Evolutionary conservation across 2,797 vertebrate species (phyloP).

Genomic region (Tokudaia muenninki): DNA sequence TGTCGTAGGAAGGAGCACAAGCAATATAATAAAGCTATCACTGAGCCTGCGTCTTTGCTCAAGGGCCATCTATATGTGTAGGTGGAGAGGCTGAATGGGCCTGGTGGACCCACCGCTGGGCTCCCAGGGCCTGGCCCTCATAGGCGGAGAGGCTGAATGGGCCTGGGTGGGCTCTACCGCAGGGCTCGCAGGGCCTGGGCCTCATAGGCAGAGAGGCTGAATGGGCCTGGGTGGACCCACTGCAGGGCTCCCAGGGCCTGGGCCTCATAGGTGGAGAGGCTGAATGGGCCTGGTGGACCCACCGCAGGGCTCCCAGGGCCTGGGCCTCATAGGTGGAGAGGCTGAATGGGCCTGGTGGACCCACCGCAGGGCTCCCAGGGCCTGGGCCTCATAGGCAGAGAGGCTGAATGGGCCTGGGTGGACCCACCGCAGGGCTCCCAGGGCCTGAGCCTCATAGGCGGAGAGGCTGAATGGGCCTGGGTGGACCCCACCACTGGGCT

Average conservation of each 20-base stretch:
- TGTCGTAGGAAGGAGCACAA: not conserved
- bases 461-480: no score
- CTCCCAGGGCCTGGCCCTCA: not conserved
- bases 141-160: not conserved
- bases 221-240: not conserved
- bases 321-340: not conserved
- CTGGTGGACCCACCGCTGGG: not conserved
- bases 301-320: not conserved
- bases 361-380: not conserved
- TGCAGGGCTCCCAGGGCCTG: not conserved
- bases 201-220: not conserved
- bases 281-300: not conserved
- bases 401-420: no score
- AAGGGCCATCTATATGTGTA: not conserved
- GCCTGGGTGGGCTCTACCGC: not conserved
- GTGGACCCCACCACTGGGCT: not conserved
- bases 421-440: not conserved
- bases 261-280: not conserved
- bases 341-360: not conserved
- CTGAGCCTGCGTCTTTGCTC: not conserved
- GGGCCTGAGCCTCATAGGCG: conserved; percentile 6
- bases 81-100: not conserved
- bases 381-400: not conserved
- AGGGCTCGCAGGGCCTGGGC: not conserved
- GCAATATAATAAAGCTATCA: not conserved